phyloP scores from a whole-genome alignment of 2,113 vertebrate species.

The Paratilapia polleni region DNA sequence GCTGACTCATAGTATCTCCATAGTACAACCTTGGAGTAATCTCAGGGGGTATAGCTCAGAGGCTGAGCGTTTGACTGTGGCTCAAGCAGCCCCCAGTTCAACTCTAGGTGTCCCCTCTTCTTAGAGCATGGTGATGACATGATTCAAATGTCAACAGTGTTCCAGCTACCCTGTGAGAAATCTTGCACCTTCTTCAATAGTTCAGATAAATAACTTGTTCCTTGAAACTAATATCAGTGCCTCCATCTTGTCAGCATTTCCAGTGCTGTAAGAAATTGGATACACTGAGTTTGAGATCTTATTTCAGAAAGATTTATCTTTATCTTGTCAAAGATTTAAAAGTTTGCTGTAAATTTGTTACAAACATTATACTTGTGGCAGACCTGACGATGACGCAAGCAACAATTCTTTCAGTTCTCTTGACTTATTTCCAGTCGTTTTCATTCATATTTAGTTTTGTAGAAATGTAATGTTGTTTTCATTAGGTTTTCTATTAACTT shows the following conservation, averaged over 20 bases:
- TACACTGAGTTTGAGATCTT: not conserved
- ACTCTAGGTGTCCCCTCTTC: not conserved
- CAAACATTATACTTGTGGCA: not conserved
- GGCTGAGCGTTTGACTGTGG: constrained; percentile 28
- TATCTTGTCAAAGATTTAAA: not conserved
- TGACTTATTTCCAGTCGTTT: not conserved
- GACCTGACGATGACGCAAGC: too few relatives aligned
- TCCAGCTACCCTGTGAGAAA: not conserved
- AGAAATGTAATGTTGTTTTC: not conserved
- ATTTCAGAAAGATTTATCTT: not conserved
- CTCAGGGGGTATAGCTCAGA: not conserved
- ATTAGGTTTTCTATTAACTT: not conserved
- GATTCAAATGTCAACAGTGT: not conserved
- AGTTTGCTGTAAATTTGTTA: not conserved
- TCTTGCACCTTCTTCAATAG: not conserved
- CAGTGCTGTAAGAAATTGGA: not conserved
- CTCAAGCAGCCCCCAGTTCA: constrained; percentile 27
- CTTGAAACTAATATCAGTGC: not conserved
- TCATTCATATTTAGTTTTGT: not conserved
- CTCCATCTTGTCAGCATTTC: not conserved
- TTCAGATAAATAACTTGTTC: not conserved
- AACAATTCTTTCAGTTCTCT: too few relatives aligned
- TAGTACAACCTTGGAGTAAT: not conserved
- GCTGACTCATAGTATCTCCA: not conserved
- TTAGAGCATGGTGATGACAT: not conserved